phyloP scores from a whole-genome alignment of 2,888 invertebrate genomes.

The Rotaria sp. region DNA sequence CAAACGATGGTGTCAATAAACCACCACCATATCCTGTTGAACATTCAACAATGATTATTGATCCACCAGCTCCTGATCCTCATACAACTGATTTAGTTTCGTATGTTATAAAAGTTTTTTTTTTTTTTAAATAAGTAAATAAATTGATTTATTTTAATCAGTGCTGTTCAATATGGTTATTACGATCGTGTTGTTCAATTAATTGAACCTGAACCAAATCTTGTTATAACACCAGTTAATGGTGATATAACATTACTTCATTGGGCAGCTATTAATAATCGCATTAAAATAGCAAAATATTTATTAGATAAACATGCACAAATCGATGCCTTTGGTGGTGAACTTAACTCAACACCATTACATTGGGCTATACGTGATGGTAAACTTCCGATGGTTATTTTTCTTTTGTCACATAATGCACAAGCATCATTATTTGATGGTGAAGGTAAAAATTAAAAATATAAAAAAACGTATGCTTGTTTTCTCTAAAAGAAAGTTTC shows the following conservation, averaged over 20 bases:
- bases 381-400: slow-evolving; percentile 72
- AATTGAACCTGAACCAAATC: slow-evolving; percentile 79
- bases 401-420: slow-evolving; percentile 73
- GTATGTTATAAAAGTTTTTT: background rate
- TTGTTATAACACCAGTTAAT: slow-evolving; percentile 64
- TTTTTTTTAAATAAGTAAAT: background rate
- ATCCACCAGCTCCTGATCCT: background rate
- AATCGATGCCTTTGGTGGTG: slow-evolving; percentile 89
- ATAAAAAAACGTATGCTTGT: background rate
- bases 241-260: slow-evolving; percentile 95
- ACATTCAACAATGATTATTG: background rate
- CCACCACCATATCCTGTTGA: background rate
- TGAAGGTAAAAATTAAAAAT: slow-evolving; percentile 65
- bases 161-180: slow-evolving; percentile 76
- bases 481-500: background rate
- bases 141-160: background rate
- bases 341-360: slow-evolving; percentile 85
- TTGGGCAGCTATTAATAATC: slow-evolving; percentile 97
- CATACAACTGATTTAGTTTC: background rate
- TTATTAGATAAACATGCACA: slow-evolving; percentile 75
- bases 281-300: slow-evolving; percentile 80
- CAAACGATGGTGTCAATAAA: background rate
- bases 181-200: slow-evolving; percentile 60
- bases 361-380: slow-evolving; percentile 94
- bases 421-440: slow-evolving; percentile 82